Conservation (phyloP, 1,140 invertebrate genomes). For the Sipha flava region DNA sequence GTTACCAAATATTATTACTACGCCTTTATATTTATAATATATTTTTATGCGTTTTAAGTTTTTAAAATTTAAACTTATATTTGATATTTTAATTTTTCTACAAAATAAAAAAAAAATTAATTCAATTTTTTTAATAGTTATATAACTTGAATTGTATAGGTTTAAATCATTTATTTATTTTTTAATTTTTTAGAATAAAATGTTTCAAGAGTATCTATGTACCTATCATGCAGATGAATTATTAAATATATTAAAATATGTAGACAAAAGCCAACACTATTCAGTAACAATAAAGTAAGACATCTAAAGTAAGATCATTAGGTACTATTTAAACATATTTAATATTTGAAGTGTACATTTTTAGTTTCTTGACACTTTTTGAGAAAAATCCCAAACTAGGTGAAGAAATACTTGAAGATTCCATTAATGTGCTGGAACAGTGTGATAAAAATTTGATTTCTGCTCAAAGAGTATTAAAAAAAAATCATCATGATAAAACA, state of each 20-base stretch:
- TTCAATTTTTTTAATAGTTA: too few species aligned
- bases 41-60: too few species aligned
- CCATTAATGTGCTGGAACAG: slow-evolving; percentile 50
- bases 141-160: background rate
- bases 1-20: too few species aligned
- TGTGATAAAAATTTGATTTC: slow-evolving; percentile 55
- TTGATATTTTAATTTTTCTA: background rate
- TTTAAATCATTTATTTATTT: too few species aligned
- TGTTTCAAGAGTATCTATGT: slow-evolving; percentile 44
- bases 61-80: too few species aligned
- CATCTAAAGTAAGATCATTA: background rate
- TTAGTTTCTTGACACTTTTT: slow-evolving; percentile 57
- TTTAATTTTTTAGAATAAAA: background rate
- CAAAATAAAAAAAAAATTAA: background rate
- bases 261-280: slow-evolving; percentile 43
- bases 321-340: slow-evolving; percentile 25
- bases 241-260: slow-evolving; percentile 44
- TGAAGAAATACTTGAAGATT: slow-evolving; percentile 49
- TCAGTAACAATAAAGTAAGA: slow-evolving; percentile 48
- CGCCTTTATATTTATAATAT: too few species aligned
- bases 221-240: slow-evolving; percentile 44
- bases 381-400: slow-evolving; percentile 51
- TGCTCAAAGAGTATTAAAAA: slow-evolving; percentile 52
- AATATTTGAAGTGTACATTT: slow-evolving; percentile 39
- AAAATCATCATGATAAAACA: slow-evolving; percentile 43